Evolutionary conservation across 2,888 invertebrate species (phyloP).

Genomic region (Pachycephus smyrnensis): DNA sequence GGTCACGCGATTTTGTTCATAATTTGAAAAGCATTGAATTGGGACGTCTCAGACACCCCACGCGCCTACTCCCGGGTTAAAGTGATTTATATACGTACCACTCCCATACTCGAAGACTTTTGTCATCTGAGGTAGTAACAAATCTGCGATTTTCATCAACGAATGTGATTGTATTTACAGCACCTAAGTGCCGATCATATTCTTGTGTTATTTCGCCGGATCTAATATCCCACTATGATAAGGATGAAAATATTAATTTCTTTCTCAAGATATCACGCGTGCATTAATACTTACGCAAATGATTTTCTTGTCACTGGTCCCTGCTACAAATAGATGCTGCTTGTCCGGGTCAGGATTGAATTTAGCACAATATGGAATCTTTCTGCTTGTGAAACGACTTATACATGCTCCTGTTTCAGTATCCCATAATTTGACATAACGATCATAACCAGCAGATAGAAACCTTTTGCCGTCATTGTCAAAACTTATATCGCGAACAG

Average conservation of each 20-base stretch:
- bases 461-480: constrained; percentile 94
- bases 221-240: constrained; percentile 91
- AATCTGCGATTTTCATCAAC: constrained; percentile 98
- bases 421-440: constrained; percentile 99
- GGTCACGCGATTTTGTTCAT: too few species aligned
- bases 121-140: constrained; percentile 99
- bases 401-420: constrained; percentile 94
- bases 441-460: constrained; percentile 96
- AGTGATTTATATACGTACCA: constrained; percentile 71
- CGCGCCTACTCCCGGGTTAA: neutral
- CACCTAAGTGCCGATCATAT: constrained; percentile 98
- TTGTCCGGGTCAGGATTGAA: constrained; percentile 98
- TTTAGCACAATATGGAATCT: constrained; percentile 98
- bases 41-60: too few species aligned
- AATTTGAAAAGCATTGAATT: too few species aligned
- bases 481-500: constrained; percentile 95
- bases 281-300: constrained; percentile 83
- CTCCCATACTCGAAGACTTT: constrained; percentile 99
- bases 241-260: constrained; percentile 15
- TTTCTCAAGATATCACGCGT: neutral
- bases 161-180: constrained; percentile 99
- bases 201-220: constrained; percentile 97
- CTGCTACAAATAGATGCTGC: constrained; percentile 97
- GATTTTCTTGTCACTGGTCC: constrained; percentile 99
- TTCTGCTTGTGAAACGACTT: constrained; percentile 91